Evolutionary conservation across 2,797 vertebrate genomes (phyloP).

Genomic region (Neomorphus geoffroyi): DNA sequence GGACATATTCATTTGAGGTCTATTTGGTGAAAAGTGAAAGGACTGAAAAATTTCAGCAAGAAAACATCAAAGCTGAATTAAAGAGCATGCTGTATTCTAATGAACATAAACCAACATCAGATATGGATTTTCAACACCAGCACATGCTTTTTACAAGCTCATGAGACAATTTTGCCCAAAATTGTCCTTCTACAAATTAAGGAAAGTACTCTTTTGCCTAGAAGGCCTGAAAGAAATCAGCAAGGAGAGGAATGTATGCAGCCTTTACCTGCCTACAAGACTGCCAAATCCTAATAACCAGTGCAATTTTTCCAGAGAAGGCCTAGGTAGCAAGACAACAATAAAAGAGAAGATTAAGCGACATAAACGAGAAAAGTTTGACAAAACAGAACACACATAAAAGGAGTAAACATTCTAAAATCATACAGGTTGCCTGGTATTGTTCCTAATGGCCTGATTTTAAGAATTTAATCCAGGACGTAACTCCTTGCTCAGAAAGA

Average conservation of each 20-base stretch:
- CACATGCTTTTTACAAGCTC: background rate
- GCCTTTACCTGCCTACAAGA: background rate
- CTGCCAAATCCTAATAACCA: background rate
- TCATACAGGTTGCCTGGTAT: background rate
- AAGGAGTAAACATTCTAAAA: conserved; percentile 44
- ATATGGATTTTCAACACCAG: background rate
- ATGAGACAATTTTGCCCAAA: background rate
- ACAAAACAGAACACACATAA: background rate
- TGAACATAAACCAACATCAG: background rate
- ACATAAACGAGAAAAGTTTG: conserved; percentile 14
- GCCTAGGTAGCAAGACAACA: background rate
- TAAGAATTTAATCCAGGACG: conserved; percentile 49
- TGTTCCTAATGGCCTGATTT: conserved; percentile 43
- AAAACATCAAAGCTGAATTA: conserved; percentile 33
- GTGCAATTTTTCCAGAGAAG: background rate
- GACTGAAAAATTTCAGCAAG: conserved; percentile 52
- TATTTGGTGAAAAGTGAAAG: conserved; percentile 47
- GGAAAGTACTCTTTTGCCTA: background rate
- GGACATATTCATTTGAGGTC: conserved; percentile 24
- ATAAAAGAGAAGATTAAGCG: background rate
- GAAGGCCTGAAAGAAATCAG: background rate
- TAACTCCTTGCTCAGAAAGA: background rate
- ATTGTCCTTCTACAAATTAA: background rate
- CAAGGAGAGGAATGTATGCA: background rate
- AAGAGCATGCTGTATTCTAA: background rate